These are phyloP conservation scores for Calameuta idolon DNA, from an alignment of 2,888 invertebrate species.

Conservation along the genomic window DNA sequence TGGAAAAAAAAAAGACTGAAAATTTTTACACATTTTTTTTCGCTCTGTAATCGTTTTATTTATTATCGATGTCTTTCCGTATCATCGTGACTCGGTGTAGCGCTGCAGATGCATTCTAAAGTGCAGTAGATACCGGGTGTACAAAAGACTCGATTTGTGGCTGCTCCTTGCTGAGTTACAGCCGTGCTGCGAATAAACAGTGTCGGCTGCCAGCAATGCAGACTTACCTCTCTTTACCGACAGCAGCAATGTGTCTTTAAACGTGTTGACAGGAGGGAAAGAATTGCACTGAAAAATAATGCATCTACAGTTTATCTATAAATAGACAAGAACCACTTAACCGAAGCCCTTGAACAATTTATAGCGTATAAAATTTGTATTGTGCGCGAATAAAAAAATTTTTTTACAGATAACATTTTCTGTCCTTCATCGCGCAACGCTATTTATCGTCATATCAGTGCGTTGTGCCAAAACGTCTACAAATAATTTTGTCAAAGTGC, in stretches of 20 bases:
- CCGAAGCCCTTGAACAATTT: no score
- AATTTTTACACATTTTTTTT: constrained; percentile 15
- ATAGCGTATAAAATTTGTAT: no score
- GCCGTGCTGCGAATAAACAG: background rate
- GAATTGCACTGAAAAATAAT: background rate
- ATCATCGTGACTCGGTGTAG: no score
- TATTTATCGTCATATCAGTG: no score
- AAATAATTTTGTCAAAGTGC: background rate
- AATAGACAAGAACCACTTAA: no score
- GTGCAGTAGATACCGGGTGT: background rate
- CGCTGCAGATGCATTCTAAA: background rate
- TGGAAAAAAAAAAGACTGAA: background rate
- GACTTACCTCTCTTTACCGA: background rate
- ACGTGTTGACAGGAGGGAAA: background rate
- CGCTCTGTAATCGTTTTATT: background rate
- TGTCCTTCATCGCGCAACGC: no score
- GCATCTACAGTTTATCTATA: no score
- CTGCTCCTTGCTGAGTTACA: background rate
- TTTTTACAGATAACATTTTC: no score
- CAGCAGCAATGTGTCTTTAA: background rate
- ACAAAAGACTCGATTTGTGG: background rate
- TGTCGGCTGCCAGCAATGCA: background rate
- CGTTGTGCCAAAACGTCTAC: background rate
- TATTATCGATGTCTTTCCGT: no score
- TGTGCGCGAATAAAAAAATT: no score